A percentile compares a stretch with the other conserved stretches of the same genome.
These are phyloP conservation scores for Chelidonichthys spinosus DNA, from an alignment of 2,797 vertebrate species.

Conservation along the genomic window DNA sequence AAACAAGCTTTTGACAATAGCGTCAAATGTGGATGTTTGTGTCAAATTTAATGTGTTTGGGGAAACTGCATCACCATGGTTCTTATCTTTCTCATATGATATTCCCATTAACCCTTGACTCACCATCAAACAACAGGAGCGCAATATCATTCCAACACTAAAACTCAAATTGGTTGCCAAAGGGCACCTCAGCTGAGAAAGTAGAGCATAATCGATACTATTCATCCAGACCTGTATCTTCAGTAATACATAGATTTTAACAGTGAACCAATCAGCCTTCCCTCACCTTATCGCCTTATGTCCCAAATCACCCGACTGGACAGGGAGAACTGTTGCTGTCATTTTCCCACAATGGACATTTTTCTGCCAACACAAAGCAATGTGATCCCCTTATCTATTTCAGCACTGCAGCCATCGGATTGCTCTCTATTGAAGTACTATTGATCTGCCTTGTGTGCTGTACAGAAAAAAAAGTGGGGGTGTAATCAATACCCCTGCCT, in stretches of 20 bases:
- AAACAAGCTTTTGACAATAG: no score
- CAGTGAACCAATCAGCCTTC: constrained; percentile 11
- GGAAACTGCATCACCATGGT: no score
- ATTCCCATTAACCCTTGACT: not conserved
- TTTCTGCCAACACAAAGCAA: constrained; percentile 47
- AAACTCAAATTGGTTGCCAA: not conserved
- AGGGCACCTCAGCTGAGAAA: constrained; percentile 1
- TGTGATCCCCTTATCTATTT: constrained; percentile 67
- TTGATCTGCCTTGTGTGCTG: constrained; percentile 63
- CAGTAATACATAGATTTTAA: constrained; percentile 4
- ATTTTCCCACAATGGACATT: constrained; percentile 42
- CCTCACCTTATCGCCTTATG: constrained; percentile 22
- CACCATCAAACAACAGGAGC: not conserved
- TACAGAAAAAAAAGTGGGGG: not conserved
- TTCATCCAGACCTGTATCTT: constrained; percentile 2
- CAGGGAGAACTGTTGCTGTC: not conserved
- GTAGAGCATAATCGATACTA: constrained; percentile 10
- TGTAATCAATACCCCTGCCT: constrained; percentile 56
- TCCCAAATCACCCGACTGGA: constrained; percentile 5
- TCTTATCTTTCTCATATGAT: no score
- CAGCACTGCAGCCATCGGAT: constrained; percentile 55
- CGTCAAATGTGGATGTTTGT: no score
- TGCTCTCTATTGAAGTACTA: constrained; percentile 63
- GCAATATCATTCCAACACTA: not conserved
- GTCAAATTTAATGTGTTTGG: no score